Base-by-base conservation (phyloP, 2,113 vertebrate species). In the Columba janthina region DNA sequence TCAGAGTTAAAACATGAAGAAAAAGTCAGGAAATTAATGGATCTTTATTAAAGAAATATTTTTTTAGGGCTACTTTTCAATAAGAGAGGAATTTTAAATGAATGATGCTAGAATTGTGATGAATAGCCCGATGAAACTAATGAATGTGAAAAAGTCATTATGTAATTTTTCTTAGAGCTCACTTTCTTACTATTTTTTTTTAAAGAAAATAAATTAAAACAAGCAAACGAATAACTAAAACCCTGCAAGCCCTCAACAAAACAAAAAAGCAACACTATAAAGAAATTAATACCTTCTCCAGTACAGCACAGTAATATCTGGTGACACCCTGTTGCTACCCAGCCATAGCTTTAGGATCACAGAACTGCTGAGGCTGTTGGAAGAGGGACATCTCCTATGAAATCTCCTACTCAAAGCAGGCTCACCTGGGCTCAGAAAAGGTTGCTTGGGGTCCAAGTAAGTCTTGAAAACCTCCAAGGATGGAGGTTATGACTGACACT, bases 191-290 rank as follows among this genome's bases (percentile, higher is more conserved):
- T 72, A 26, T 16, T 42, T 89, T 65, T 4, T 2, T 5, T 2
- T 24, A 62, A 12, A 29, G 15, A 1, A 28, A 26, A 2, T 34
- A 67, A 42, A 51, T 31, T 16, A 46, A 65, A 71, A 11, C 15
- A 62, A 74, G 25, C 1, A 73, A 46, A 25, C 1, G 46, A 77
- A 60, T 2, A 73, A 15, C 11, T 53, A 50, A 13, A 15, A 50
- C 3, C 2, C 3, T 5, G 2, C 7, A 31, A 14, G 16, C 12
- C 8, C 6, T 1, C 31, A 53, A 16, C 2, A 34, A 75, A 64
- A 36, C 6, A 25, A 57, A 74, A 70, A 51, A 26, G 0, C 24
- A 83, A n/a, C 6, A n/a, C 15, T 46, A 6, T 11, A 75, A 51
- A 38, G 14, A 79, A 79, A 51, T 3, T 40, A 51, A 36, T 58